Evolutionary conservation across 2,113 vertebrate genomes (phyloP).

Genomic region (Corythaeola cristata): DNA sequence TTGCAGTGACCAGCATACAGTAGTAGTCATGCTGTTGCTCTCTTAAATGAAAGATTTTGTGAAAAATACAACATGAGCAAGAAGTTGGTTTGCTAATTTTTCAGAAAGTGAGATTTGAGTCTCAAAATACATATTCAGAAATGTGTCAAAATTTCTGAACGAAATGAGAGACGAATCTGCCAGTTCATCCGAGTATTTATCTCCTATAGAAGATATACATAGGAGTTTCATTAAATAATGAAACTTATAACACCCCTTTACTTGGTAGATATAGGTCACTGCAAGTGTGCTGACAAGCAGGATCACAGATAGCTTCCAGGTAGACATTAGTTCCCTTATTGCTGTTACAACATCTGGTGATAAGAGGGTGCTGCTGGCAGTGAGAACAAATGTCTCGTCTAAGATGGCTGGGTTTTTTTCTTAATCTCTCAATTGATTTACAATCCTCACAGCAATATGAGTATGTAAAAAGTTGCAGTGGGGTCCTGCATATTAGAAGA

Average conservation of each 20-base stretch:
- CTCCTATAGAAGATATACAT: neutral
- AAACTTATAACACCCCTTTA: neutral
- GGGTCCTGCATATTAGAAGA: neutral
- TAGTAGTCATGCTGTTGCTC: neutral
- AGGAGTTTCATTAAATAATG: neutral
- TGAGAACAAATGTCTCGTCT: neutral
- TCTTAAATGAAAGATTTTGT: neutral
- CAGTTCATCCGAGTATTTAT: neutral
- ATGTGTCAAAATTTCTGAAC: neutral
- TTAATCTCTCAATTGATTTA: neutral
- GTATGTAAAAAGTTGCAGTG: neutral
- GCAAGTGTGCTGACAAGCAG: neutral
- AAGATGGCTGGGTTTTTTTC: neutral
- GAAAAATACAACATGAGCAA: neutral
- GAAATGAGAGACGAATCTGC: neutral
- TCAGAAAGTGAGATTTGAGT: neutral
- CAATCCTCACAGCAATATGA: neutral
- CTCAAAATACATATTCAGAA: neutral
- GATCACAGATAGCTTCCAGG: neutral
- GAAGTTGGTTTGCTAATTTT: neutral
- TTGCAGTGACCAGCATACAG: neutral
- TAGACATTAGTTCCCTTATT: neutral
- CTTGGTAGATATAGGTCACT: neutral
- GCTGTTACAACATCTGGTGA: neutral
- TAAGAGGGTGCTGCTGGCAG: neutral